Base-by-base conservation (phyloP, 2,888 invertebrate genomes). In the Willowsia nigromaculata region DNA sequence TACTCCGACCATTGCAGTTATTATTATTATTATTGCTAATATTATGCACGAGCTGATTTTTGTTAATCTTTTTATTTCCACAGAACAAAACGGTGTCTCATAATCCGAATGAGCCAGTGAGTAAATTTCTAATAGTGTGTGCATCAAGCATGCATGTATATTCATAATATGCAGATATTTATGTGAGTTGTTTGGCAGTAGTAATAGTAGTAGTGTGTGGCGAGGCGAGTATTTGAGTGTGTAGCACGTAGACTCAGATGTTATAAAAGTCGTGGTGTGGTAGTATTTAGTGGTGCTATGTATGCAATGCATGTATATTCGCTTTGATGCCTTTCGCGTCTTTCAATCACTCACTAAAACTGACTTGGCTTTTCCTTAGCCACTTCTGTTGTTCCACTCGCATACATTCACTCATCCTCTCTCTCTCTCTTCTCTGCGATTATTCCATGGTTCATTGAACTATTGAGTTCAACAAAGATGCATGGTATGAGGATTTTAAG, bases 371-470 rank as follows among this genome's bases (percentile, higher is more conserved):
- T 81, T 74, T 47, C 84, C 85, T 83, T 88, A 86, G 50, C 82
- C 74, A 74, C 59, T 30, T 88, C 59, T 83, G 88, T 90, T 78
- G 85, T 86, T 86, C 86, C 74, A 82, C 78, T 82, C 87, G 78
- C 76, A 87, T 78, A 81, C 71, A 87, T 87, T 82, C 71, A 82
- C 88, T 84, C 71, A 78, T 43, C 30, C 37, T 71, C 56, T 84
- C 50, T 37, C 68, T 27, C 65, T 82, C 65, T 43, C 47, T 65
- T 84, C 62, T 68, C 80, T 27, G 53, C 88, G 84, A 88, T 88
- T 88, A 83, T 84, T 90, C 88, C 91, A 86, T 91, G 91, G 92
- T 92, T 92, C 92, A 92, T 91, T 92, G 92, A 92, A 92, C 92
- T 88, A 92, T 91, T 91, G 88, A 84, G 88, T 88, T 88, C 88